A percentile compares a stretch with the other conserved stretches of the same genome.
phyloP scores from a whole-genome alignment of 1,140 invertebrate species.

The Trachymyrmex cornetzi region DNA sequence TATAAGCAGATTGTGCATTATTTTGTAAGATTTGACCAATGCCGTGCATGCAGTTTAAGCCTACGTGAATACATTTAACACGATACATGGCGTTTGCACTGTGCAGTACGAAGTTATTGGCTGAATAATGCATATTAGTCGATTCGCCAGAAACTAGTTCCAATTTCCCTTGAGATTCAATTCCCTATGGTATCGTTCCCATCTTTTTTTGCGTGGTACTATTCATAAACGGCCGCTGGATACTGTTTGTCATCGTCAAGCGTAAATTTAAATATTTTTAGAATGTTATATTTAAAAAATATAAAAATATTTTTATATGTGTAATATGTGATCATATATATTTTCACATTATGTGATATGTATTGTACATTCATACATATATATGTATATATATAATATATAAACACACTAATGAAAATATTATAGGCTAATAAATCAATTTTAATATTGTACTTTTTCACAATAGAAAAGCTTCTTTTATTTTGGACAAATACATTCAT shows the following conservation, averaged over 20 bases:
- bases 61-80: conserved; percentile 28
- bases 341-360: too few species aligned
- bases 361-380: too few species aligned
- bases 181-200: conserved; percentile 38
- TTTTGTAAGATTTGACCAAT: background rate
- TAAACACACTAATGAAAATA: background rate
- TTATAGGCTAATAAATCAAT: background rate
- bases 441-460: background rate
- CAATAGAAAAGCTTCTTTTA: background rate
- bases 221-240: conserved; percentile 40
- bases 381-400: too few species aligned
- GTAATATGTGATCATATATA: too few species aligned
- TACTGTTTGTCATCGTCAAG: conserved; percentile 9
- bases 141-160: conserved; percentile 57
- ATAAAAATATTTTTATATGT: too few species aligned
- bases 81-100: conserved; percentile 39
- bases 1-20: background rate
- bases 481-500: background rate
- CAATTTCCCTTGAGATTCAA: conserved; percentile 63
- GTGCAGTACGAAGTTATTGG: conserved; percentile 56
- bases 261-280: background rate
- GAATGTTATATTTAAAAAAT: too few species aligned
- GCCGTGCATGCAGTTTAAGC: background rate
- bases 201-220: conserved; percentile 24
- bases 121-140: conserved; percentile 66